phyloP scores from a whole-genome alignment of 2,113 vertebrate genomes.

The Sardina pilchardus region DNA sequence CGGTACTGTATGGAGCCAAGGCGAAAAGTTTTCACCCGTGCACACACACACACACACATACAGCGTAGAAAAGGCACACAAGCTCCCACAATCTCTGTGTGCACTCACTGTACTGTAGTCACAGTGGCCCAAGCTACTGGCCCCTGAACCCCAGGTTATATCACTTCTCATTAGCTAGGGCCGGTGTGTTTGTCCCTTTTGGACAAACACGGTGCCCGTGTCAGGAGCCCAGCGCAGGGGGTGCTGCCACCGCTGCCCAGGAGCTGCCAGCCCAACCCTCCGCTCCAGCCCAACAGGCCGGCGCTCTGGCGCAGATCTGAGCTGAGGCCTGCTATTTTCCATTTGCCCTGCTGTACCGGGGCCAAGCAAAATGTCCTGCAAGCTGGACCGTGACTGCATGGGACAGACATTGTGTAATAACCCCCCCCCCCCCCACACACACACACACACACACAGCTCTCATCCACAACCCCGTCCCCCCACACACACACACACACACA shows the following conservation, averaged over 20 bases:
- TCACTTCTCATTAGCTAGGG: conserved; percentile 49
- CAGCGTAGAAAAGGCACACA: not conserved
- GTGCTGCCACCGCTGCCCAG: conserved; percentile 45
- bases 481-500: conserved; percentile 39
- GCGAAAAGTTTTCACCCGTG: not conserved
- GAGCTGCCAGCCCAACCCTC: conserved; percentile 33
- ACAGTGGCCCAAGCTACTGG: not conserved
- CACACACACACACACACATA: too few species aligned
- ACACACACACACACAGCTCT: not conserved
- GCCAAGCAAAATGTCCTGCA: conserved; percentile 3
- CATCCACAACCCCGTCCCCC: not conserved
- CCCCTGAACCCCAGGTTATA: conserved; percentile 51
- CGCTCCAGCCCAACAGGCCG: conserved; percentile 4
- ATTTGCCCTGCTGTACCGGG: not conserved
- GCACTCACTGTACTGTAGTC: not conserved
- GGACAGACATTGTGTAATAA: conserved; percentile 6
- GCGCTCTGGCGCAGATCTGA: not conserved
- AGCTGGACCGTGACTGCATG: not conserved
- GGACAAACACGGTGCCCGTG: conserved; percentile 50
- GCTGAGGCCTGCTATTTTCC: conserved; percentile 9
- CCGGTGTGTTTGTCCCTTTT: conserved; percentile 53
- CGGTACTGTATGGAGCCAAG: not conserved
- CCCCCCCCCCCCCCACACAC: not conserved
- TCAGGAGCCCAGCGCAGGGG: conserved; percentile 35
- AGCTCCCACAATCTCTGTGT: not conserved